Percentiles rank a stretch among this genome's conserved stretches.
Conservation (phyloP, 2,888 invertebrate genomes). For the Ophion ventricosus region DNA sequence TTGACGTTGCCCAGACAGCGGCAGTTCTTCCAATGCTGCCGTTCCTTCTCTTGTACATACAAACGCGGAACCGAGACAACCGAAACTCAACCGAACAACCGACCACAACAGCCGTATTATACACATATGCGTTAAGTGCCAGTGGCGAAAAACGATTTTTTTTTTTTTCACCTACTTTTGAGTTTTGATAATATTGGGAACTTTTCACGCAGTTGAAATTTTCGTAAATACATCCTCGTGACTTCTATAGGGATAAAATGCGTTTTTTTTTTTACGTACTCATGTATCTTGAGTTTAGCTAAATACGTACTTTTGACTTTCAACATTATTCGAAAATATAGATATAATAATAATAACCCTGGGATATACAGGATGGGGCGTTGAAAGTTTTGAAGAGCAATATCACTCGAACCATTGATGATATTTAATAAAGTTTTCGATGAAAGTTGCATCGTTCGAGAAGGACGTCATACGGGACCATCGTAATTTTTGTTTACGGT, state of each 20-base stretch:
- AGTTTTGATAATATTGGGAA: background rate
- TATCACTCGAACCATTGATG: too few species aligned
- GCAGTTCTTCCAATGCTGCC: slow-evolving; percentile 70
- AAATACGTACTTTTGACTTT: background rate
- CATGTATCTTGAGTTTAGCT: too few species aligned
- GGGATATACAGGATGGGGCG: too few species aligned
- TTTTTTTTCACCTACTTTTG: background rate
- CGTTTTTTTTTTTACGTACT: too few species aligned
- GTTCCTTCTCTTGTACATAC: slow-evolving; percentile 54
- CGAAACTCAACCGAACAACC: slow-evolving; percentile 14
- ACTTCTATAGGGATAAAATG: too few species aligned
- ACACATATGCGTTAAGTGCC: background rate
- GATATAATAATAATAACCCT: background rate
- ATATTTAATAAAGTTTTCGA: too few species aligned
- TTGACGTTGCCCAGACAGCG: slow-evolving; percentile 78
- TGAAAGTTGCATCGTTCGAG: too few species aligned
- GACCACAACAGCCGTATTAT: background rate
- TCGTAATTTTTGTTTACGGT: too few species aligned
- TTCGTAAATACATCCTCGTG: too few species aligned
- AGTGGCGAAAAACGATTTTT: background rate
- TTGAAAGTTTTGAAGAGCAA: too few species aligned
- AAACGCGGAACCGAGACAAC: slow-evolving; percentile 1
- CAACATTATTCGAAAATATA: background rate
- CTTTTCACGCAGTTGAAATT: too few species aligned
- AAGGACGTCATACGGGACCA: too few species aligned